phyloP scores from a whole-genome alignment of 2,113 vertebrate genomes.

The Pitta sordida region DNA sequence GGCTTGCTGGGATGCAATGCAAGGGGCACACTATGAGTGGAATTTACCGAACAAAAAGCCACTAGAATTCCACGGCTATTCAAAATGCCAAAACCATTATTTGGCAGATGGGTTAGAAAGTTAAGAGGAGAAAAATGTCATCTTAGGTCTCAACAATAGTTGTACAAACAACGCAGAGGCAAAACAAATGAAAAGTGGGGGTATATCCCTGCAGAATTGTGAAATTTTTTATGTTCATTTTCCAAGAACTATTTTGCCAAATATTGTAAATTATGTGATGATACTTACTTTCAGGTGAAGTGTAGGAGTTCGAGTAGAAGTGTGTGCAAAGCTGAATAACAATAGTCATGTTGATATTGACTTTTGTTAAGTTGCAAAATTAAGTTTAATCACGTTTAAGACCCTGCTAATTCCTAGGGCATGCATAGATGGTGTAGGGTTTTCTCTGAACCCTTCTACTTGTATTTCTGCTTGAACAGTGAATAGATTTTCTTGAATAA shows the following conservation, averaged over 20 bases:
- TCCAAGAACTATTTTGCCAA: neutral
- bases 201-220: neutral
- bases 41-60: constrained; percentile 53
- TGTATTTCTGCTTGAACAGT: neutral
- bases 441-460: neutral
- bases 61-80: constrained; percentile 58
- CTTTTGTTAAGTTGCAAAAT: neutral
- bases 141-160: constrained; percentile 60
- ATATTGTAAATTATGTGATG: neutral
- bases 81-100: constrained; percentile 54
- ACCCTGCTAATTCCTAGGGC: neutral
- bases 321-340: neutral
- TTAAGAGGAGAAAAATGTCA: constrained; percentile 62
- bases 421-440: neutral
- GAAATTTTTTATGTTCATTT: neutral
- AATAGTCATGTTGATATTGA: neutral
- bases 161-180: constrained; percentile 40
- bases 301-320: neutral
- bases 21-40: constrained; percentile 10
- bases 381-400: neutral
- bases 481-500: neutral
- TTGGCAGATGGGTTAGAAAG: constrained; percentile 66
- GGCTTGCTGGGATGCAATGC: neutral
- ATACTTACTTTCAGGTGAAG: neutral
- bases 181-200: constrained; percentile 53